Evolutionary conservation across 2,888 invertebrate genomes (phyloP), one percentile per base, ranked within the genome.

Genomic region (Dasysyrphus albostriatus): DNA sequence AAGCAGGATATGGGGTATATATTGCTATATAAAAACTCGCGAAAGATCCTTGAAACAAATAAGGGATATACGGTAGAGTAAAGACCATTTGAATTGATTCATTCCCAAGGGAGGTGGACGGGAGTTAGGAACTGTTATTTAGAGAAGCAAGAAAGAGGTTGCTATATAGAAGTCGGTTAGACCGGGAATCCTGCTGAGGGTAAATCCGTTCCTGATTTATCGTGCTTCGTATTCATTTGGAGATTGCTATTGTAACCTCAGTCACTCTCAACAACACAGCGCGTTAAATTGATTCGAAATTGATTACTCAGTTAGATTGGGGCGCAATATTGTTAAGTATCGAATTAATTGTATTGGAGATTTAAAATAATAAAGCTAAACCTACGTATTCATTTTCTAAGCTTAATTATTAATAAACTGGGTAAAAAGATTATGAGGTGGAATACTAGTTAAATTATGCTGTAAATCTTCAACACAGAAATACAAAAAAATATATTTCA

Each of bases 131-230:
- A n/a, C 29, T 63, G 61, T 58, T 63, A 67, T 79, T 79, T 37
- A 75, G 59, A 54, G 24, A 49, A 67, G 34, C 49, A 19, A 49
- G 67, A 29, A 49, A 37, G 58, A 65, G 58, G 58, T 70, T 49
- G 56, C 65, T 37, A 29, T 37, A 29, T 49, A 70, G 24, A 51
- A 79, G 72, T 81, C 8, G 29, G 14, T 54, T 69, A 51, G 63
- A 74, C 69, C 63, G 44, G 44, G 24, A 24, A 61, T 70, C 74
- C 73, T 74, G 77, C 76, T 87, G 77, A 12, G 73, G 58, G 44
- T 65, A 74, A 87, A 82, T 87, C 82, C 82, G 73, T 29, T 73
- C 74, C 49, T 82, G 85, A 87, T 87, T 87, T 87, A 87, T 87
- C 63, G 82, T 42, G 70, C 65, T 82, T 63, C 58, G 51, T 56